Evolutionary conservation across 37 sponge, comb jelly and placozoan genomes (phyloP), one percentile per base, ranked within the genome.

Genomic region (Haliclona indistincta): DNA sequence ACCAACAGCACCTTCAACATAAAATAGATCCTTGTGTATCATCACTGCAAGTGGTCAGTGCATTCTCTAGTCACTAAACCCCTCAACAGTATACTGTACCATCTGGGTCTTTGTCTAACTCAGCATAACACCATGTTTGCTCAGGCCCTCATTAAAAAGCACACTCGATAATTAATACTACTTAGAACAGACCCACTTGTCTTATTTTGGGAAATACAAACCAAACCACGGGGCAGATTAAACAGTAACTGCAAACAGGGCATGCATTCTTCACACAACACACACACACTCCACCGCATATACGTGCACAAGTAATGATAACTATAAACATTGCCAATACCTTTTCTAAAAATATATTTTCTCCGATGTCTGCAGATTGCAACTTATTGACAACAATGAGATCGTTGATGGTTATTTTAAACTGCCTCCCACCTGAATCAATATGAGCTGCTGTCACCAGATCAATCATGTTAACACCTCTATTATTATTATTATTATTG

Each of bases 341-440:
- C 85, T 92, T 92, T 19, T 92, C 80, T 20, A 92, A 68, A 30
- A 55, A 72, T 35, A 92, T 92, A 28, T 70, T 15, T 25, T 44
- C 62, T 56, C 93, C 93, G 38, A 88, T 64, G 6, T 92, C 89
- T 6, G 93, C 93, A 30, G 75, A 54, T 4, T 71, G 42, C 29
- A 92, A 74, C 40, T 45, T 68, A 68, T 84, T 87, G 44, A 92
- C 73, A 15, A 92, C 81, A 6, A 92, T 74, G 43, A 88, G 67
- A 38, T 92, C 93, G 77, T 88, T 88, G 4, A 58, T 28, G 15
- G 93, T 92, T 19, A 92, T 56, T 61, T 92, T 92, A 81, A 86
- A 86, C 71, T 92, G 93, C 0, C 89, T 68, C 26, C 93, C 93
- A 80, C 89, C 93, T 92, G 63, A 6, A 70, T 26, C n/a, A n/a